phyloP scores from a whole-genome alignment of 2,888 invertebrate species.

The Ormyrus labotus region DNA sequence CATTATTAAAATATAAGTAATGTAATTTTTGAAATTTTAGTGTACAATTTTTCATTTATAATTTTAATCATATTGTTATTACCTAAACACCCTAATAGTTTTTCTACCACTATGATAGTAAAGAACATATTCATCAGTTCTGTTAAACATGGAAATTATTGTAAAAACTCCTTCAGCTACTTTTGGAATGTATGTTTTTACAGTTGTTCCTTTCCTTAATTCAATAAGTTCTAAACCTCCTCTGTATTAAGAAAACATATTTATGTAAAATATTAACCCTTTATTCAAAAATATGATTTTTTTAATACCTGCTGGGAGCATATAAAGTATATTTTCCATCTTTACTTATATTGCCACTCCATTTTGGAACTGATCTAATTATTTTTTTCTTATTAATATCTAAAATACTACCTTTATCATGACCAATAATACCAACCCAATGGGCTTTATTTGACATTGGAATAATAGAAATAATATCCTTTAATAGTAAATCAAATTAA shows the following conservation, averaged over 20 bases:
- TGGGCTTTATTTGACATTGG: slow-evolving; percentile 90
- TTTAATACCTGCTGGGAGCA: slow-evolving; percentile 85
- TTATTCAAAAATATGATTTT: not conserved
- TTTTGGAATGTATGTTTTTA: slow-evolving; percentile 93
- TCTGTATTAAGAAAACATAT: slow-evolving; percentile 73
- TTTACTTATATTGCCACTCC: slow-evolving; percentile 92
- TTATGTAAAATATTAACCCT: slow-evolving; percentile 1
- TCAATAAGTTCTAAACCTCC: slow-evolving; percentile 96
- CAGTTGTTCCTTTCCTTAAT: slow-evolving; percentile 90
- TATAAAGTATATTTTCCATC: slow-evolving; percentile 94
- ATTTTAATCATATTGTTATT: slow-evolving; percentile 53
- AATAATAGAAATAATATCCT: slow-evolving; percentile 86
- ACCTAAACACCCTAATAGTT: slow-evolving; percentile 94
- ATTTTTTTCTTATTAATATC: slow-evolving; percentile 93
- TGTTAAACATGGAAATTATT: slow-evolving; percentile 95
- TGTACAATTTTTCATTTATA: not conserved
- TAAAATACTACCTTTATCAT: slow-evolving; percentile 92
- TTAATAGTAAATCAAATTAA: slow-evolving; percentile 50
- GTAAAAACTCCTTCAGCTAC: slow-evolving; percentile 98
- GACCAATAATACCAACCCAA: slow-evolving; percentile 91
- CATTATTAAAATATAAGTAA: not conserved
- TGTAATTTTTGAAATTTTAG: not conserved
- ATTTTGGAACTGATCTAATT: slow-evolving; percentile 90
- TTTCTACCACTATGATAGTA: slow-evolving; percentile 98
- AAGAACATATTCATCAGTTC: slow-evolving; percentile 94